phyloP scores from a whole-genome alignment of 2,797 vertebrate genomes.

The Spinibarbus caldwelli region DNA sequence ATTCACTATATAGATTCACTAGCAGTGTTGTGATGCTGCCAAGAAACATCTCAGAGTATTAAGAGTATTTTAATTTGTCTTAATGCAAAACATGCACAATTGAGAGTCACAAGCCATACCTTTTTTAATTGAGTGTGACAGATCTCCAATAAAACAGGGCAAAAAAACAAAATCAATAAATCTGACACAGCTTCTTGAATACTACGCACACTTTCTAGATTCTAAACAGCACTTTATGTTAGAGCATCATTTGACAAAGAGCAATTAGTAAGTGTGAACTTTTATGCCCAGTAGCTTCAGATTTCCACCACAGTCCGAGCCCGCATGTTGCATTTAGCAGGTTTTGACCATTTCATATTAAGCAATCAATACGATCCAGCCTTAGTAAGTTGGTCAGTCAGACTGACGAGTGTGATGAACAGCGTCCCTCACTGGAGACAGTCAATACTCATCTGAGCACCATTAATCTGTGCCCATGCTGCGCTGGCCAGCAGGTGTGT shows the following conservation, averaged over 20 bases:
- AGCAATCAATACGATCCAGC: constrained; percentile 20
- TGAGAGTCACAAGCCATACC: background rate
- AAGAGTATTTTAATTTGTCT: background rate
- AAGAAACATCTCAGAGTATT: background rate
- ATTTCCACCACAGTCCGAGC: constrained; percentile 53
- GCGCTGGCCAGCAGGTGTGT: constrained; percentile 57
- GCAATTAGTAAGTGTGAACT: background rate
- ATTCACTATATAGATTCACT: too few relatives aligned
- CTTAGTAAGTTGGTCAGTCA: background rate
- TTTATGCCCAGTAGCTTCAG: constrained; percentile 57
- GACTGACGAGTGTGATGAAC: constrained; percentile 34
- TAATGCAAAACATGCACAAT: background rate
- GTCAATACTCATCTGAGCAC: constrained; percentile 55
- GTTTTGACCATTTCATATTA: constrained; percentile 48
- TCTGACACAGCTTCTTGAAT: background rate
- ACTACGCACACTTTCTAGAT: background rate
- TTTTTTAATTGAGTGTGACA: background rate
- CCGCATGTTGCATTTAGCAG: constrained; percentile 62
- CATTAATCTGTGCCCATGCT: constrained; percentile 44
- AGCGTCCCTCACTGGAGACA: constrained; percentile 33
- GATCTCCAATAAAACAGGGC: background rate
- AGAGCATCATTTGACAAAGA: background rate
- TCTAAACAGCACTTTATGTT: background rate
- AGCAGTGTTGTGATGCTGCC: background rate
- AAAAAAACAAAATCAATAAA: background rate